Conservation (phyloP, 2,797 vertebrate species). For the Eulemur rubriventer region DNA sequence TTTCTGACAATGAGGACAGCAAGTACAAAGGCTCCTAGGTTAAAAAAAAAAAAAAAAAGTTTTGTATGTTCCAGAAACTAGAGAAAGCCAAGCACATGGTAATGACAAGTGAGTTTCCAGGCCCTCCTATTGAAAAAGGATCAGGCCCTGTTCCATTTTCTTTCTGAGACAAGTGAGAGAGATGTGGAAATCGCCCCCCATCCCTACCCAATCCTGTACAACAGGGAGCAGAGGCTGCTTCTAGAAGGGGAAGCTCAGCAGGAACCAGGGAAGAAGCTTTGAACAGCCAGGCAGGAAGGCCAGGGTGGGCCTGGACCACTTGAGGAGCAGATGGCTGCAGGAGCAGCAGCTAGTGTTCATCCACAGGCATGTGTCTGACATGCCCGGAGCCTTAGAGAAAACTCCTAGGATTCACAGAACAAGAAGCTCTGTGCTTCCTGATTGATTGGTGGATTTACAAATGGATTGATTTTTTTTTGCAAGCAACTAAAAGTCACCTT, state of each 20-base stretch:
- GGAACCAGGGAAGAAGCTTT: not conserved
- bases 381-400: not conserved
- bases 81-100: not conserved
- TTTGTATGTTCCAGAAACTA: not conserved
- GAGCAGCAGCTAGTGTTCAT: not conserved
- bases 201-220: not conserved
- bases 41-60: not conserved
- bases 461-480: not conserved
- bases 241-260: not conserved
- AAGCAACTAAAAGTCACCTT: not conserved
- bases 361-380: not conserved
- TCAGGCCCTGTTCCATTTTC: not conserved
- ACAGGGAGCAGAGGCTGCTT: not conserved
- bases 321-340: not conserved
- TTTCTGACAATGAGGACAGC: not conserved
- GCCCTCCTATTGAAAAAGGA: not conserved
- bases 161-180: not conserved
- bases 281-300: not conserved
- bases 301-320: not conserved
- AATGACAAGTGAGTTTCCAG: not conserved
- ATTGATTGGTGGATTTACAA: constrained; percentile 12
- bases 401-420: constrained; percentile 9
- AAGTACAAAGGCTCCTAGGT: not conserved
- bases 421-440: not conserved
- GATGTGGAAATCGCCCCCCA: not conserved